Percentiles rank a stretch among this genome's conserved stretches.
phyloP scores from a whole-genome alignment of 2,113 vertebrate species.

The Apteryx owenii region DNA sequence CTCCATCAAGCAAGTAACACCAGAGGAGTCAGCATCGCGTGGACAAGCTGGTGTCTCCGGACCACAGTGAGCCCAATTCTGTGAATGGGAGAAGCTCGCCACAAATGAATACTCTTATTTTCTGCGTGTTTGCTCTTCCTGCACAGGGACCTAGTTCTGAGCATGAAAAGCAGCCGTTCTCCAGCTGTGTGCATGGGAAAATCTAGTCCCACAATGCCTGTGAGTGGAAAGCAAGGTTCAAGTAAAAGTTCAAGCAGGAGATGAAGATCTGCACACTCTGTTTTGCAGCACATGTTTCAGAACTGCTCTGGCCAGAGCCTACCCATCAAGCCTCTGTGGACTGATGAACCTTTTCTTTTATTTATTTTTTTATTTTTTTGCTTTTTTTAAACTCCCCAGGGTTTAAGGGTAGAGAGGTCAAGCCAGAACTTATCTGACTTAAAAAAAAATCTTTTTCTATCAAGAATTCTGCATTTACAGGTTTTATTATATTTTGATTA shows the following conservation, averaged over 20 bases:
- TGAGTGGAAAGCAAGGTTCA: background rate
- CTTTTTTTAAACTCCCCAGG: background rate
- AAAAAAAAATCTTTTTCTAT: background rate
- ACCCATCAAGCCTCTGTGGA: background rate
- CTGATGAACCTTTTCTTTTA: background rate
- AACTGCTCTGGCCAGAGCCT: background rate
- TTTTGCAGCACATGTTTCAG: background rate
- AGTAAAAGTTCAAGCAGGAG: background rate
- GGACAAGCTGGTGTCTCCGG: background rate
- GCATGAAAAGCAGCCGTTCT: background rate
- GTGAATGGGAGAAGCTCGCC: background rate
- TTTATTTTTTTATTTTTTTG: background rate
- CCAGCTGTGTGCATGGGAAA: background rate
- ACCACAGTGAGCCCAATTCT: fast-evolving
- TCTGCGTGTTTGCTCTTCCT: background rate
- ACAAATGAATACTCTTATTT: background rate
- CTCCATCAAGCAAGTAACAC: background rate
- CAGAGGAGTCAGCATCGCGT: background rate
- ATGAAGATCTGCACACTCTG: background rate
- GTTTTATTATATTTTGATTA: background rate
- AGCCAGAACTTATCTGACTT: background rate
- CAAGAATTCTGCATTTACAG: background rate
- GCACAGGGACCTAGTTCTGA: background rate
- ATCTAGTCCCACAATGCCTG: background rate
- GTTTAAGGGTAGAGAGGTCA: background rate